phyloP scores from a whole-genome alignment of 2,888 invertebrate species.

The Congeria kusceri region DNA sequence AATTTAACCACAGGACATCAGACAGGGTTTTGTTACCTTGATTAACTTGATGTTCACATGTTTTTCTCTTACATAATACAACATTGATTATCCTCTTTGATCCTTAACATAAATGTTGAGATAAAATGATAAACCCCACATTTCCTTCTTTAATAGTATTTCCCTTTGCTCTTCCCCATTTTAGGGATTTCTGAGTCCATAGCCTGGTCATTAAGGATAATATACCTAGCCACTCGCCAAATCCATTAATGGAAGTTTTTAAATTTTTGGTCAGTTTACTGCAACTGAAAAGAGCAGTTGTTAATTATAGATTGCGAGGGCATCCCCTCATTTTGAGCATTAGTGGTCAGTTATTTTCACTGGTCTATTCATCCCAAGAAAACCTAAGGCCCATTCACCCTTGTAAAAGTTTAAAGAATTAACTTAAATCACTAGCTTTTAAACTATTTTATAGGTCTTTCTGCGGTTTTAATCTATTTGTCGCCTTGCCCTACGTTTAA shows the following conservation, averaged over 20 bases:
- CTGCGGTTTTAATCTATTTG: constrained; percentile 29
- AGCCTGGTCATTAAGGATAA: constrained; percentile 5
- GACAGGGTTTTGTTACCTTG: constrained; percentile 10
- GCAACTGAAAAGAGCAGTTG: constrained; percentile 33
- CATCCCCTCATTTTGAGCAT: constrained; percentile 12
- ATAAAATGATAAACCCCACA: constrained; percentile 31
- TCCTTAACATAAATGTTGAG: constrained; percentile 38
- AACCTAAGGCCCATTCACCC: constrained; percentile 29
- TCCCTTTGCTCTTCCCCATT: background rate
- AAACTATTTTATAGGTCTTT: constrained; percentile 51
- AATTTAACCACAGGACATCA: constrained; percentile 24
- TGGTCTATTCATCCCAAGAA: background rate
- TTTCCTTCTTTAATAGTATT: constrained; percentile 31
- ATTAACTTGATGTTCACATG: constrained; percentile 37
- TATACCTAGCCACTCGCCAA: constrained; percentile 42
- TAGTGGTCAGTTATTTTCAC: background rate
- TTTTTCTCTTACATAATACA: constrained; percentile 33
- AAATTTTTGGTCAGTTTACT: constrained; percentile 20
- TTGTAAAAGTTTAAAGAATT: constrained; percentile 24
- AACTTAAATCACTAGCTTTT: constrained; percentile 45
- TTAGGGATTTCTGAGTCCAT: constrained; percentile 4
- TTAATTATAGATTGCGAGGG: constrained; percentile 53
- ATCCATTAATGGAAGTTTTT: constrained; percentile 37
- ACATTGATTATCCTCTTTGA: constrained; percentile 36
- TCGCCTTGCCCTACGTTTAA: constrained; percentile 25